A percentile compares a stretch with the other conserved stretches of the same genome.
phyloP scores from a whole-genome alignment of 2,888 invertebrate species.

The Machimus rusticus region DNA sequence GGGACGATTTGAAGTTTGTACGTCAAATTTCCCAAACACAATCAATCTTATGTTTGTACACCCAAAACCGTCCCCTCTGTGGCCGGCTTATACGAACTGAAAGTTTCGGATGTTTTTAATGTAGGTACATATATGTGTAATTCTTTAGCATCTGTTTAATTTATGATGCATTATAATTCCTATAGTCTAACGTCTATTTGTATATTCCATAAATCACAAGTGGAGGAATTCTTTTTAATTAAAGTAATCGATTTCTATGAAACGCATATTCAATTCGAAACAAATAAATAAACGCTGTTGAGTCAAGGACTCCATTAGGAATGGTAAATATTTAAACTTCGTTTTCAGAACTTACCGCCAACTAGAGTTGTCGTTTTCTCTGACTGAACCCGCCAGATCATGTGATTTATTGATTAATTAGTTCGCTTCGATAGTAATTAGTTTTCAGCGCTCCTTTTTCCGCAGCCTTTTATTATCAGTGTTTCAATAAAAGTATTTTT shows the following conservation, averaged over 20 bases:
- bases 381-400: background rate
- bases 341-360: background rate
- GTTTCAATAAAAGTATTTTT: background rate
- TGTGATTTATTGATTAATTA: conserved; percentile 31
- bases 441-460: background rate
- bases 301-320: background rate
- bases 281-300: background rate
- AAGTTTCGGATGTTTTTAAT: background rate
- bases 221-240: background rate
- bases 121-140: no score
- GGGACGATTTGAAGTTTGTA: no score
- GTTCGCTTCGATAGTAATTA: conserved; percentile 22
- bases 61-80: no score
- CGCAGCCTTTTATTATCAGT: background rate
- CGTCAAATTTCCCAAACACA: no score
- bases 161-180: background rate
- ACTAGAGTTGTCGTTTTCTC: background rate
- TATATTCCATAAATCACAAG: background rate
- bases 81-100: background rate
- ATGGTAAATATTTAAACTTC: background rate
- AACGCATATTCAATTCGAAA: background rate
- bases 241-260: background rate
- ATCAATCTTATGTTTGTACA: no score
- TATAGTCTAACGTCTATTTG: background rate
- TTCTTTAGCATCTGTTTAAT: background rate